These are phyloP conservation scores for Steinernema carpocapsae DNA, from an alignment of 2,888 invertebrate species.

Conservation along the genomic window DNA sequence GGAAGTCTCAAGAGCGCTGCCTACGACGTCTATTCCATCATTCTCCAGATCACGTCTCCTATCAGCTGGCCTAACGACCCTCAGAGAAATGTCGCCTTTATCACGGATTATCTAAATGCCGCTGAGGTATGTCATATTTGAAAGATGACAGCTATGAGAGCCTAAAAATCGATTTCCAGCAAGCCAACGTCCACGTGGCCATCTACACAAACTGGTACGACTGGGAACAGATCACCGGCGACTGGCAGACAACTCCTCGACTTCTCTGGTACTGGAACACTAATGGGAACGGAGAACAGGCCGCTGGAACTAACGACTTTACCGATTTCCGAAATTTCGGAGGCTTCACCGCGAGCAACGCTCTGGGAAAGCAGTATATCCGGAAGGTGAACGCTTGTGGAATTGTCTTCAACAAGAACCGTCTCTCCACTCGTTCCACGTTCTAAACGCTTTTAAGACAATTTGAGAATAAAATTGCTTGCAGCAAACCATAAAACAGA, in stretches of 20 bases:
- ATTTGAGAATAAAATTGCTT: too few species aligned
- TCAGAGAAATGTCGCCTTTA: conserved; percentile 50
- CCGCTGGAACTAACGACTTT: conserved; percentile 49
- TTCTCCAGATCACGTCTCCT: conserved; percentile 56
- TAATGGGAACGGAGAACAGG: conserved; percentile 47
- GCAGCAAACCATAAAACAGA: too few species aligned
- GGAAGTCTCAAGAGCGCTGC: not conserved
- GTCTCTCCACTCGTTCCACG: not conserved
- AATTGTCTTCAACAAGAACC: not conserved
- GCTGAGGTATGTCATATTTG: not conserved
- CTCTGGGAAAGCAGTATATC: conserved; percentile 24
- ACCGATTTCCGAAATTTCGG: conserved; percentile 54
- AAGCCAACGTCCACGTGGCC: conserved; percentile 8
- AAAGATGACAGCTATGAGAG: too few species aligned
- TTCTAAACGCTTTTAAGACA: too few species aligned
- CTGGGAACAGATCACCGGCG: conserved; percentile 37
- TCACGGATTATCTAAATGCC: conserved; percentile 33
- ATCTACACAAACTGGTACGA: conserved; percentile 38
- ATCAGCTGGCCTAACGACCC: conserved; percentile 50
- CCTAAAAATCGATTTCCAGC: not conserved
- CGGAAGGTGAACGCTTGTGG: not conserved
- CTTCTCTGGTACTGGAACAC: conserved; percentile 54
- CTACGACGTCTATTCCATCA: conserved; percentile 43
- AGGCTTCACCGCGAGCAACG: conserved; percentile 45
- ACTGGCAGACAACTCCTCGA: conserved; percentile 41